Evolutionary conservation across 1,140 invertebrate species (phyloP).

Genomic region (Rhopalosiphum padi): DNA sequence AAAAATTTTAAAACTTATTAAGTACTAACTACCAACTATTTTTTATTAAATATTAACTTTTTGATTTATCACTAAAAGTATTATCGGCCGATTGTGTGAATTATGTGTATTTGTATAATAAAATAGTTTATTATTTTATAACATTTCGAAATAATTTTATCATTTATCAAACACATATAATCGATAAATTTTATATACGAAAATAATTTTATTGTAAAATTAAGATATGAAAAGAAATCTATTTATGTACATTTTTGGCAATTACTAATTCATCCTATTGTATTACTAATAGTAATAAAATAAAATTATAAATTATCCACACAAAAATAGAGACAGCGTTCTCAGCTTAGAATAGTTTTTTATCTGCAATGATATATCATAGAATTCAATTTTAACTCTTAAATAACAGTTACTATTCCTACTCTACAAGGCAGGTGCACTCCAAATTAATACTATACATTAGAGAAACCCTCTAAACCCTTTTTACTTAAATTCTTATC

Average conservation of each 20-base stretch:
- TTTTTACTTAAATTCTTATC: neutral
- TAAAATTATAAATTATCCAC: neutral
- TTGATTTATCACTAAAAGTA: neutral
- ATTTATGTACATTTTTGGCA: neutral
- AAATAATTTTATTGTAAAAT: neutral
- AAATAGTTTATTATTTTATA: neutral
- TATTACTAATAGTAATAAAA: too few species aligned
- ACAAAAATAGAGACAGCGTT: neutral
- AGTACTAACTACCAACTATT: too few species aligned
- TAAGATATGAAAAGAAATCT: neutral
- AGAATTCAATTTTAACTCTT: neutral
- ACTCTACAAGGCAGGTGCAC: neutral
- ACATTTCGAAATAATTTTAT: neutral
- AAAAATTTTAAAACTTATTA: too few species aligned
- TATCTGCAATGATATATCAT: neutral
- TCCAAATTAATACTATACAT: neutral
- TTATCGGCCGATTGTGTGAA: neutral
- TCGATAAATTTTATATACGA: too few species aligned
- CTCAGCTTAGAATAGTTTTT: neutral
- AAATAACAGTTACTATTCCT: neutral
- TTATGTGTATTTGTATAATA: too few species aligned
- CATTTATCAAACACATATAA: neutral
- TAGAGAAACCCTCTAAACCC: neutral
- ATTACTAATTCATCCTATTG: neutral
- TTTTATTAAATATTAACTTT: too few species aligned